Evolutionary conservation across 2,888 invertebrate species (phyloP).

Genomic region (Girardia tigrina): DNA sequence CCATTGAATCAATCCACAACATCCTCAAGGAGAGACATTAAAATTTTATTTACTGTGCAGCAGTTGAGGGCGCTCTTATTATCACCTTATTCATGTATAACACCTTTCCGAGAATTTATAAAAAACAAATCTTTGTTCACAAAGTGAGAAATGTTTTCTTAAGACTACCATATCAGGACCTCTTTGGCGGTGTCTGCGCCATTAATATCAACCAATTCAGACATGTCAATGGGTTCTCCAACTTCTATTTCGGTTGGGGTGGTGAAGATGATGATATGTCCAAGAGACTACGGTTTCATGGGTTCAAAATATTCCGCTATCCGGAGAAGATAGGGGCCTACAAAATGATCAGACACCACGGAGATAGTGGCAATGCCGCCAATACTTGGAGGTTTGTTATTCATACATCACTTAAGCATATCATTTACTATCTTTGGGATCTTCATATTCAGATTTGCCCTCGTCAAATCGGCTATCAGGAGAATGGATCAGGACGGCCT

Average conservation of each 20-base stretch:
- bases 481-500: neutral
- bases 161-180: slow-evolving; percentile 67
- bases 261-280: slow-evolving; percentile 47
- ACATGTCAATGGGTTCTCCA: slow-evolving; percentile 71
- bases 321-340: neutral
- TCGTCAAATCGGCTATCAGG: neutral
- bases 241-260: slow-evolving; percentile 53
- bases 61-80: too few relatives aligned
- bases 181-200: slow-evolving; percentile 88
- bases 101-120: too few relatives aligned
- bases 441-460: neutral
- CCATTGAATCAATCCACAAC: too few relatives aligned
- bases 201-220: slow-evolving; percentile 71
- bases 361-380: neutral
- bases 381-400: neutral
- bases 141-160: too few relatives aligned
- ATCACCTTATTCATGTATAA: too few relatives aligned
- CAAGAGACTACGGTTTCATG: slow-evolving; percentile 37
- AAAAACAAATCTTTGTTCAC: too few relatives aligned
- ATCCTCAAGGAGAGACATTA: too few relatives aligned
- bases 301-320: neutral
- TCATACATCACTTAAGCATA: too few relatives aligned
- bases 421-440: too few relatives aligned
- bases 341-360: neutral
- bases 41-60: too few relatives aligned